phyloP scores from a whole-genome alignment of 2,113 vertebrate genomes.

The Orthonyx spaldingii region DNA sequence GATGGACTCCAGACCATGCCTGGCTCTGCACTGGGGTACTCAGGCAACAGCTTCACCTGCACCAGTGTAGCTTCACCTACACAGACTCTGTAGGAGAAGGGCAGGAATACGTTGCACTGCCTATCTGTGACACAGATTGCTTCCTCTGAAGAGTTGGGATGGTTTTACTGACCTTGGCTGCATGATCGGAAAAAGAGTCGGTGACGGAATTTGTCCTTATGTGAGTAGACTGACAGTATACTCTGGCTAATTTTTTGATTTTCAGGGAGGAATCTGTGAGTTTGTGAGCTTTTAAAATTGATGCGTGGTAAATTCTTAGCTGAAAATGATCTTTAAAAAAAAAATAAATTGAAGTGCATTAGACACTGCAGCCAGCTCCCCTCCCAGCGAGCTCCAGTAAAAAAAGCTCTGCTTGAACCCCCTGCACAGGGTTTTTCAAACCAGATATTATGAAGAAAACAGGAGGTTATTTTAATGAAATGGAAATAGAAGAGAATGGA shows the following conservation, averaged over 20 bases:
- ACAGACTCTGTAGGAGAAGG: background rate
- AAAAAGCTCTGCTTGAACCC: background rate
- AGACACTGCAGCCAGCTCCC: background rate
- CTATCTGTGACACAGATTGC: background rate
- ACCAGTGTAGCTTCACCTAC: background rate
- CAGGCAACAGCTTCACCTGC: background rate
- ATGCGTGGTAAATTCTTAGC: background rate
- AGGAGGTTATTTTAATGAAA: constrained; percentile 41
- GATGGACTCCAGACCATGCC: background rate
- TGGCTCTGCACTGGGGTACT: background rate
- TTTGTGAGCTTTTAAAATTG: background rate
- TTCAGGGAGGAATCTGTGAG: background rate
- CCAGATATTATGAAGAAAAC: constrained; percentile 24
- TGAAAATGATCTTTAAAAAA: background rate
- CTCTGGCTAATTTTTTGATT: background rate
- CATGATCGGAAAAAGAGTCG: background rate
- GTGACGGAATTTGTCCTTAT: background rate
- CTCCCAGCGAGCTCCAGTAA: background rate
- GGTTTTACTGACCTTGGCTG: background rate
- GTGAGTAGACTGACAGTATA: background rate
- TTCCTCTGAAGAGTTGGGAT: background rate
- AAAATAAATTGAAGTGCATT: background rate
- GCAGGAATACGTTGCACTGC: background rate
- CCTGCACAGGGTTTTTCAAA: background rate
- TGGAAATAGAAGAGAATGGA: constrained; percentile 2